phyloP scores from a whole-genome alignment of 2,113 vertebrate genomes.

The Strix aluco region DNA sequence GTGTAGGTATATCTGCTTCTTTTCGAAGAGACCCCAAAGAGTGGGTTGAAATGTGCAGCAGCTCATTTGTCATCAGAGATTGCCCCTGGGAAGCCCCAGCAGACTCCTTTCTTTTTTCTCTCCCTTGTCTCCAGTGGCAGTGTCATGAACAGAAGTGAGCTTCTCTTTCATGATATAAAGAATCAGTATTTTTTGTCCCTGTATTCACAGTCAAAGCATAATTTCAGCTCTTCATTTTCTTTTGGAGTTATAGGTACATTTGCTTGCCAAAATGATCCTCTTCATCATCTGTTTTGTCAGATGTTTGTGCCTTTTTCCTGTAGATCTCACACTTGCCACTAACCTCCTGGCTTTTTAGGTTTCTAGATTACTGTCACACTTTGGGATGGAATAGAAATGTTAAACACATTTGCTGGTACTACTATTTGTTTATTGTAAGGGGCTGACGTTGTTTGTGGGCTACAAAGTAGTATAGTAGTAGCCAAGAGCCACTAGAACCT shows the following conservation, averaged over 20 bases:
- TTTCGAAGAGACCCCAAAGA: neutral
- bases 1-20: neutral
- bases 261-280: constrained; percentile 17
- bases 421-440: neutral
- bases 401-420: neutral
- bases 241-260: neutral
- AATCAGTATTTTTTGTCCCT: neutral
- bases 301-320: neutral
- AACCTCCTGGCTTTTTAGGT: neutral
- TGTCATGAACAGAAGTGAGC: neutral
- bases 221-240: neutral
- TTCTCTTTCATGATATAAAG: neutral
- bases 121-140: neutral
- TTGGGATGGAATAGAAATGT: neutral
- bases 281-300: constrained; percentile 38
- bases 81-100: neutral
- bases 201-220: neutral
- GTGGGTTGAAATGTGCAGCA: neutral
- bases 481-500: neutral
- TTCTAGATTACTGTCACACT: neutral
- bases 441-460: neutral
- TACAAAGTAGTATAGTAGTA: neutral
- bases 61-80: neutral
- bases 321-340: neutral
- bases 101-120: neutral